A percentile compares a stretch with the other conserved stretches of the same genome.
Evolutionary conservation across 2,888 invertebrate species (phyloP).

Genomic region (Macaria liturata): DNA sequence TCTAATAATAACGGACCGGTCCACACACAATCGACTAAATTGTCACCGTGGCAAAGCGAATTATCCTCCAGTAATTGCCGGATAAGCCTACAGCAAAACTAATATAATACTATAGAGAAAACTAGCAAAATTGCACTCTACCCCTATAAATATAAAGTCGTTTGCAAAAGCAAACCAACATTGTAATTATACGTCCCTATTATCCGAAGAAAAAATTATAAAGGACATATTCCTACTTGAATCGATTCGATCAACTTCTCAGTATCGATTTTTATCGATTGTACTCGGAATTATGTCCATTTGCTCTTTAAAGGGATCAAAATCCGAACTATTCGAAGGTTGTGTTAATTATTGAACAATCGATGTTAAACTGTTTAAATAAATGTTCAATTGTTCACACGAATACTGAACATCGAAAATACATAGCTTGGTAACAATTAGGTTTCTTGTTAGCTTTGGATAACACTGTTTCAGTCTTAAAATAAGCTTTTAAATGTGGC

Average conservation of each 20-base stretch:
- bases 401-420: slow-evolving; percentile 27
- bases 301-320: slow-evolving; percentile 33
- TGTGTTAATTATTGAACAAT: slow-evolving; percentile 36
- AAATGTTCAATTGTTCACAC: slow-evolving; percentile 29
- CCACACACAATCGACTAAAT: slow-evolving; percentile 54
- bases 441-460: slow-evolving; percentile 16
- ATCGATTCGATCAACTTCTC: slow-evolving; percentile 67
- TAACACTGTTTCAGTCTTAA: slow-evolving; percentile 18
- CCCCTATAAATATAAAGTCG: slow-evolving; percentile 9
- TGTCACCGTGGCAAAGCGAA: slow-evolving; percentile 60
- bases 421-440: slow-evolving; percentile 20
- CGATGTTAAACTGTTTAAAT: slow-evolving; percentile 32
- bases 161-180: slow-evolving; percentile 11
- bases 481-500: slow-evolving; percentile 16
- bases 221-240: slow-evolving; percentile 29
- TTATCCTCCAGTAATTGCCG: slow-evolving; percentile 65
- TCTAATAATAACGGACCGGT: slow-evolving; percentile 45
- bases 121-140: slow-evolving; percentile 38
- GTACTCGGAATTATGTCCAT: slow-evolving; percentile 53
- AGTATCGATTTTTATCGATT: slow-evolving; percentile 55
- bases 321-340: slow-evolving; percentile 12
- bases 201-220: slow-evolving; percentile 54
- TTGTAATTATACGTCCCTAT: slow-evolving; percentile 39
- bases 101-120: slow-evolving; percentile 24
- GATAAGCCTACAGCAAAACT: slow-evolving; percentile 49